Percentiles rank a stretch among this genome's conserved stretches.
Conservation (phyloP, 2,888 invertebrate species). For the Malthinus seriepunctatus region DNA sequence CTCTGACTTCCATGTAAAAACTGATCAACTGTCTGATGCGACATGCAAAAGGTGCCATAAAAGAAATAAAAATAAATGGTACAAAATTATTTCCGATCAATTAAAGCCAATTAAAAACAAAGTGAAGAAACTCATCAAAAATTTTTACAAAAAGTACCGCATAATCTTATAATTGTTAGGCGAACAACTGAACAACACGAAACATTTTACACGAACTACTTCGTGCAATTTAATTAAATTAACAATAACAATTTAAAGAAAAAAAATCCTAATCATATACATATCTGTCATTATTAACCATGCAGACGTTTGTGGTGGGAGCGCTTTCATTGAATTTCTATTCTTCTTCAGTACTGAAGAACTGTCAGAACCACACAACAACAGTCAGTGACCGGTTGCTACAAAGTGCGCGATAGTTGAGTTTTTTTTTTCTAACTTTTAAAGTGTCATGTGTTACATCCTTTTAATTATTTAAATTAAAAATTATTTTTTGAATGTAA, state of each 20-base stretch:
- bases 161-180: neutral
- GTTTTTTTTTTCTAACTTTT: conserved; percentile 24
- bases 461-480: neutral
- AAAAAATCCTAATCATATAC: neutral
- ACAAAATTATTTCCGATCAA: no score
- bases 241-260: conserved; percentile 10
- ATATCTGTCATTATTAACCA: conserved; percentile 24
- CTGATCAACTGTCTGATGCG: no score
- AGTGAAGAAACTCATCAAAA: no score
- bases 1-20: no score
- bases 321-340: conserved; percentile 43
- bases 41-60: no score
- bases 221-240: conserved; percentile 2
- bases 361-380: conserved; percentile 28
- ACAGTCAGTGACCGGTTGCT: conserved; percentile 41
- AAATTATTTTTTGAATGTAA: neutral
- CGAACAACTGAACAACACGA: neutral
- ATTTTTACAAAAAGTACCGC: neutral
- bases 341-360: conserved; percentile 38
- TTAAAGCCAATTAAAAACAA: no score
- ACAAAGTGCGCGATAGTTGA: conserved; percentile 32
- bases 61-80: no score
- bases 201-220: neutral
- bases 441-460: conserved; percentile 35
- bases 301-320: conserved; percentile 23